Conservation (phyloP, 2,888 invertebrate species). For the Drosophila pegasa region DNA sequence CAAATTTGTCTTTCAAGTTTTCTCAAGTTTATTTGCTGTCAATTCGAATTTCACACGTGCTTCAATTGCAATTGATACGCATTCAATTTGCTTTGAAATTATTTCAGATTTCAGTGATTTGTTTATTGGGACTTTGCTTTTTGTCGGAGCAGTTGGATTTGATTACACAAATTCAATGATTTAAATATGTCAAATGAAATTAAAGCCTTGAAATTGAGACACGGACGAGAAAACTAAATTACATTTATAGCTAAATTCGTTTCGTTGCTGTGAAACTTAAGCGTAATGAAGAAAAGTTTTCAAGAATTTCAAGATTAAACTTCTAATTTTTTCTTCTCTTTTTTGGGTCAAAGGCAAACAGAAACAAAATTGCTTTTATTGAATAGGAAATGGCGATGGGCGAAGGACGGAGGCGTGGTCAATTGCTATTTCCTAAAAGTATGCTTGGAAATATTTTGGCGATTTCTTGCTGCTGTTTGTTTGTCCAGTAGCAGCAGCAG, state of each 20-base stretch:
- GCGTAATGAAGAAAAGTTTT: constrained; percentile 27
- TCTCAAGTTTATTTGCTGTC: constrained; percentile 10
- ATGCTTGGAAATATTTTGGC: constrained; percentile 65
- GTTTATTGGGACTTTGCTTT: constrained; percentile 38
- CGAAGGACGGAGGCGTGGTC: neutral
- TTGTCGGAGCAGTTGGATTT: constrained; percentile 24
- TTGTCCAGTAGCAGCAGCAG: constrained; percentile 51
- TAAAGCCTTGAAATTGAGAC: constrained; percentile 22
- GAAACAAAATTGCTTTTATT: constrained; percentile 40
- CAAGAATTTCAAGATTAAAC: constrained; percentile 28
- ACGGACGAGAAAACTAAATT: constrained; percentile 2
- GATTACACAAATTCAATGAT: constrained; percentile 35
- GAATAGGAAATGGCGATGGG: neutral
- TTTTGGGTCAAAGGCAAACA: constrained; percentile 26
- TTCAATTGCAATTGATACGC: constrained; percentile 46
- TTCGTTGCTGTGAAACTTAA: constrained; percentile 27
- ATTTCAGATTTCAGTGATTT: constrained; percentile 55
- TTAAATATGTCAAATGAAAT: constrained; percentile 37
- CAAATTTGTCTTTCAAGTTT: constrained; percentile 27
- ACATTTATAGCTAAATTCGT: constrained; percentile 13
- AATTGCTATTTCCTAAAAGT: constrained; percentile 67
- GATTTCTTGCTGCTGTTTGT: constrained; percentile 57
- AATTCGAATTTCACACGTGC: constrained; percentile 57
- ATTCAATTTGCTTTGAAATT: constrained; percentile 45
- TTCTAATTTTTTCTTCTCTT: neutral